Evolutionary conservation across 2,113 vertebrate genomes (phyloP).

Genomic region (Rhizomys pruinosus): DNA sequence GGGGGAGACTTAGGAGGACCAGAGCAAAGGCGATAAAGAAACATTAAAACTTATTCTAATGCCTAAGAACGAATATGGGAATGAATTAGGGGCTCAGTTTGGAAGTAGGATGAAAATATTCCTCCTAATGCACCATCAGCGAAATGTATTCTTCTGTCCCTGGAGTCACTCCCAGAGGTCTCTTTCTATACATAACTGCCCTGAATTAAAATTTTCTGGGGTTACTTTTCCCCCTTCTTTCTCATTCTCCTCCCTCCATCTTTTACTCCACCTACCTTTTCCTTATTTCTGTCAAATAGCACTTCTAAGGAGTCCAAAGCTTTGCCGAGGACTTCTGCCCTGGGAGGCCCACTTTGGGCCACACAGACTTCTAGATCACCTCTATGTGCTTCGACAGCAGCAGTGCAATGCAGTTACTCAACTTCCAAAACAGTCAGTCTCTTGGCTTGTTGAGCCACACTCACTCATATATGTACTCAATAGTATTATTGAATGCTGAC

Average conservation of each 20-base stretch:
- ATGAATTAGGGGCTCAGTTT: not conserved
- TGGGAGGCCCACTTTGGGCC: not conserved
- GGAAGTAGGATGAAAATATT: not conserved
- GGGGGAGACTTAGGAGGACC: not conserved
- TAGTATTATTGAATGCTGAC: not conserved
- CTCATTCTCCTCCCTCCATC: not conserved
- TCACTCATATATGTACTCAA: accelerated
- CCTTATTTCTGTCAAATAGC: not conserved
- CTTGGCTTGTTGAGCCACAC: not conserved
- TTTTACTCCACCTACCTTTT: not conserved
- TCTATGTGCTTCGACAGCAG: not conserved
- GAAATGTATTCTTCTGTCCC: not conserved
- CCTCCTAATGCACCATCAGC: not conserved
- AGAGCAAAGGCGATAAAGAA: not conserved
- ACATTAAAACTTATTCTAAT: not conserved
- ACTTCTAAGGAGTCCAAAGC: not conserved
- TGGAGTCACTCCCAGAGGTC: too few species aligned
- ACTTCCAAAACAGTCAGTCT: not conserved
- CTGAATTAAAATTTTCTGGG: not conserved
- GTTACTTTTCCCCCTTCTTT: not conserved
- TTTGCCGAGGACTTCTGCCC: not conserved
- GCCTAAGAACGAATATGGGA: not conserved
- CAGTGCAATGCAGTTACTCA: not conserved
- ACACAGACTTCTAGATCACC: not conserved
- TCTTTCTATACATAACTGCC: too few species aligned